phyloP scores from a whole-genome alignment of 2,888 invertebrate species.

The Cosmorhoe ocellata region DNA sequence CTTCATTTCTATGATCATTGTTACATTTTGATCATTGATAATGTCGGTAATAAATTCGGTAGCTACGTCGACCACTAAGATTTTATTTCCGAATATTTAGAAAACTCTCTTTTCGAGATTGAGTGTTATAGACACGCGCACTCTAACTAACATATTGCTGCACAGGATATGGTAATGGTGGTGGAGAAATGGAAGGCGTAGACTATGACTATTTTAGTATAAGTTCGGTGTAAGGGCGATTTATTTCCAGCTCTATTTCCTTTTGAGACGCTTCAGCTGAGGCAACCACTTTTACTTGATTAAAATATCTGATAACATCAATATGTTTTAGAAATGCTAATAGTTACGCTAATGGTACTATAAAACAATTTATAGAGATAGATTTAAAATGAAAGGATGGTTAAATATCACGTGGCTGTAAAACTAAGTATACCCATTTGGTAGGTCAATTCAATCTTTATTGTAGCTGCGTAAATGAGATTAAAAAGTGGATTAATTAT shows the following conservation, averaged over 20 bases:
- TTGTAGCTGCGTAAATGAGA: slow-evolving; percentile 37
- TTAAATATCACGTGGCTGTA: slow-evolving; percentile 4
- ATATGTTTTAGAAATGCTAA: slow-evolving; percentile 31
- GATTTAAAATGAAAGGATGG: not conserved
- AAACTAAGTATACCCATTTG: not conserved
- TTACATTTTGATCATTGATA: slow-evolving; percentile 20
- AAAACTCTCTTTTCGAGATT: slow-evolving; percentile 31
- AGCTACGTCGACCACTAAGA: slow-evolving; percentile 12
- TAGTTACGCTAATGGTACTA: slow-evolving; percentile 30
- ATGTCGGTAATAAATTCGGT: slow-evolving; percentile 15
- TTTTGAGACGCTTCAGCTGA: slow-evolving; percentile 55
- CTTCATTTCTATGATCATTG: slow-evolving; percentile 10
- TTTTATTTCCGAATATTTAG: slow-evolving; percentile 22
- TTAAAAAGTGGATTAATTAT: slow-evolving; percentile 63
- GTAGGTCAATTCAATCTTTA: slow-evolving; percentile 10
- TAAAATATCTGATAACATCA: slow-evolving; percentile 43
- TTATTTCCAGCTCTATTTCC: slow-evolving; percentile 79
- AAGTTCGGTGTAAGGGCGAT: slow-evolving; percentile 73
- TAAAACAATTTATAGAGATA: slow-evolving; percentile 1
- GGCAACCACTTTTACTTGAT: slow-evolving; percentile 48
- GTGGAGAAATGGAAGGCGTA: slow-evolving; percentile 71
- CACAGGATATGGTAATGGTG: slow-evolving; percentile 79
- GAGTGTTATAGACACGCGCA: slow-evolving; percentile 53
- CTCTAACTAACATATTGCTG: slow-evolving; percentile 55
- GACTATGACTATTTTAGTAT: slow-evolving; percentile 75